A percentile compares a stretch with the other conserved stretches of the same genome.
phyloP scores from a whole-genome alignment of 2,797 vertebrate genomes.

The Muscicapa comitata region DNA sequence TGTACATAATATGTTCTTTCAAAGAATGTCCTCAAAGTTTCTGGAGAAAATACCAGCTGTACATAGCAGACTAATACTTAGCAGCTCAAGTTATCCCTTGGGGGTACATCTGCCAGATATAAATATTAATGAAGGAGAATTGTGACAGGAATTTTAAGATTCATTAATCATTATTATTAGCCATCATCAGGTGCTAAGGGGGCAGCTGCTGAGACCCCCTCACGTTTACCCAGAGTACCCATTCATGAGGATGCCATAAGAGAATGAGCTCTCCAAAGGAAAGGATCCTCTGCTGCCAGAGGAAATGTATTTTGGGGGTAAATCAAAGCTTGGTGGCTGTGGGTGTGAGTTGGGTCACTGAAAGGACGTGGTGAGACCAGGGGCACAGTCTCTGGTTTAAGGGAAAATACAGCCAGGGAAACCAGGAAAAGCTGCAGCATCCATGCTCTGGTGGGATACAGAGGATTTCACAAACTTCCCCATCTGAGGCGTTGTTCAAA shows the following conservation, averaged over 20 bases:
- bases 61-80: not conserved
- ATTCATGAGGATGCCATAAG: not conserved
- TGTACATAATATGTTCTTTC: not conserved
- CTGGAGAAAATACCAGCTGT: slow-evolving; percentile 47
- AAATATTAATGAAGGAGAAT: slow-evolving; percentile 54
- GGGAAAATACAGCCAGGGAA: not conserved
- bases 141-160: slow-evolving; percentile 33
- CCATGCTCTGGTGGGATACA: not conserved
- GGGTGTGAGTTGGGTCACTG: not conserved
- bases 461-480: not conserved
- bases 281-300: not conserved
- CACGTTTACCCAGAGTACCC: not conserved
- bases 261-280: not conserved
- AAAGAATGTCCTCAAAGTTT: slow-evolving; percentile 18
- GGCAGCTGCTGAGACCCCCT: not conserved
- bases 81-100: slow-evolving; percentile 15
- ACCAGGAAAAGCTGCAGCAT: slow-evolving; percentile 5
- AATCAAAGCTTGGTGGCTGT: not conserved
- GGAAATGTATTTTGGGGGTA: not conserved
- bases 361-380: not conserved
- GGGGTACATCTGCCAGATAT: slow-evolving; percentile 62
- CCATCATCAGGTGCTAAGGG: not conserved
- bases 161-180: slow-evolving; percentile 57
- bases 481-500: not conserved
- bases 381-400: not conserved